phyloP scores from a whole-genome alignment of 2,797 vertebrate genomes.

The Diglossa cyanea region DNA sequence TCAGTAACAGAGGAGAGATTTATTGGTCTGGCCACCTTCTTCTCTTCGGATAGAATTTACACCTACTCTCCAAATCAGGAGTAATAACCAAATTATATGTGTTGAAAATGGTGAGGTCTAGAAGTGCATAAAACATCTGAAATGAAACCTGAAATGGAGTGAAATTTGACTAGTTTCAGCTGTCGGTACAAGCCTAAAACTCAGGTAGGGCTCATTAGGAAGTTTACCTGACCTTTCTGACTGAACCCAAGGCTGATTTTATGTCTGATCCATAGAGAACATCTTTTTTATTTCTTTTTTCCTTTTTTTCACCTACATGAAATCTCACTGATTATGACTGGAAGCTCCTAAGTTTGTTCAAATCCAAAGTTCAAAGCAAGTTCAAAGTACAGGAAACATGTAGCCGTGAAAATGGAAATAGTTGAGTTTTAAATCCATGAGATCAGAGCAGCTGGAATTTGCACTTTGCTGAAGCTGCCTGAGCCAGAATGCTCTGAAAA shows the following conservation, averaged over 20 bases:
- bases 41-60: background rate
- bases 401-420: constrained; percentile 40
- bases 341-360: constrained; percentile 47
- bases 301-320: background rate
- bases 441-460: constrained; percentile 42
- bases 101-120: background rate
- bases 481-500: constrained; percentile 27
- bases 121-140: background rate
- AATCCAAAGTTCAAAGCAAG: constrained; percentile 40
- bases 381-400: constrained; percentile 48
- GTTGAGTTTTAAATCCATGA: constrained; percentile 28
- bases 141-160: background rate
- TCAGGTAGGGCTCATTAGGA: constrained; percentile 52
- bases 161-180: constrained; percentile 24
- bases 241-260: constrained; percentile 16
- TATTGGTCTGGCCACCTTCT: background rate
- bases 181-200: background rate
- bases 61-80: background rate
- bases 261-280: constrained; percentile 28
- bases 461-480: constrained; percentile 10
- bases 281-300: background rate
- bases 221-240: constrained; percentile 47
- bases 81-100: background rate
- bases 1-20: background rate
- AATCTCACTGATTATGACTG: constrained; percentile 33